Evolutionary conservation across 2,113 vertebrate genomes (phyloP).

Genomic region (Isichthys henryi): DNA sequence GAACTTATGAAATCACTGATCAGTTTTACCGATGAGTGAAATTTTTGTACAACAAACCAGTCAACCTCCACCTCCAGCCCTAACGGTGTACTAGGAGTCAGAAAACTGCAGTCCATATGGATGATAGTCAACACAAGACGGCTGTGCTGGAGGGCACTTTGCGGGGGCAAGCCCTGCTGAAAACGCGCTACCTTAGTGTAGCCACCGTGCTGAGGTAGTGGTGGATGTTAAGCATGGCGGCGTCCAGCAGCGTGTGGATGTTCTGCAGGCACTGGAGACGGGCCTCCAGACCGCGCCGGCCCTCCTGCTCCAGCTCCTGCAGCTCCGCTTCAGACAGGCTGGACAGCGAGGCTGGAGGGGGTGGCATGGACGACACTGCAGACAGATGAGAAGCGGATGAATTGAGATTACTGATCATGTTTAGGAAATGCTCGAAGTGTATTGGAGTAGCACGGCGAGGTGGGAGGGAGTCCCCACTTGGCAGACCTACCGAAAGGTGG

Average conservation of each 20-base stretch:
- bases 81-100: not conserved
- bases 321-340: conserved; percentile 81
- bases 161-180: not conserved
- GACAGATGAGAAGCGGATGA: not conserved
- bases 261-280: conserved; percentile 87
- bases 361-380: conserved; percentile 83
- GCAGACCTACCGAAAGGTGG: conserved; percentile 72
- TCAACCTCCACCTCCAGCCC: not conserved
- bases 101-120: too few relatives aligned
- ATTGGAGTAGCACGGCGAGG: not conserved
- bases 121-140: not conserved
- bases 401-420: too few relatives aligned
- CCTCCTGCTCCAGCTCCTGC: conserved; percentile 80
- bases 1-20: not conserved
- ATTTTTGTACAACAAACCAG: not conserved
- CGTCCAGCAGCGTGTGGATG: conserved; percentile 87
- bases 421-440: not conserved
- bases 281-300: conserved; percentile 80
- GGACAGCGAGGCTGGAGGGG: conserved; percentile 78
- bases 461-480: not conserved
- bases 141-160: not conserved
- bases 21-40: not conserved
- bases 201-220: conserved; percentile 86
- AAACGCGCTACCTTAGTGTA: conserved; percentile 59
- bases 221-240: conserved; percentile 93